phyloP scores from a whole-genome alignment of 2,113 vertebrate genomes.

The Phylloscopus trochiloides region DNA sequence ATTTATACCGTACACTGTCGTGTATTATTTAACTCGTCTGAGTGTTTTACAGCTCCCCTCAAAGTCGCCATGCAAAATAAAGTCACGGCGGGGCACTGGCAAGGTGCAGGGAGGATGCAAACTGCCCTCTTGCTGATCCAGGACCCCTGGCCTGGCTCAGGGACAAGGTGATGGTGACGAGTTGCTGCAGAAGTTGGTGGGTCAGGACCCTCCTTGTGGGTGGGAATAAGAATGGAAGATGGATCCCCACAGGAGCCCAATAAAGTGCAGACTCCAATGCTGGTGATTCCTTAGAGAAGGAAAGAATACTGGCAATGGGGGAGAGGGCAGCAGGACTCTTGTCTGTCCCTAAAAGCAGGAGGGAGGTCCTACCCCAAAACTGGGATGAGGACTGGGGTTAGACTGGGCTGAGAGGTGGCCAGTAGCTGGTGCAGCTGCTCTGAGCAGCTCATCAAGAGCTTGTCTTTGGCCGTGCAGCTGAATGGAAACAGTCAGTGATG shows the following conservation, averaged over 20 bases:
- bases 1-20: conserved; percentile 59
- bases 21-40: conserved; percentile 56
- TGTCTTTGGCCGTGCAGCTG: not conserved
- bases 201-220: not conserved
- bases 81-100: not conserved
- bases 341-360: not conserved
- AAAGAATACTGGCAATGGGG: fast-evolving
- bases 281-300: not conserved
- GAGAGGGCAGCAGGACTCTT: not conserved
- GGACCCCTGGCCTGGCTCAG: not conserved
- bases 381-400: not conserved
- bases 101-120: not conserved
- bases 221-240: not conserved
- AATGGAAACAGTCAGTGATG: conserved; percentile 16
- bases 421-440: not conserved
- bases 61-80: conserved; percentile 27
- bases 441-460: not conserved
- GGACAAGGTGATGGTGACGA: not conserved
- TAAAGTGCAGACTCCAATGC: fast-evolving
- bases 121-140: not conserved
- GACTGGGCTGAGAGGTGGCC: not conserved
- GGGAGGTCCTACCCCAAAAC: not conserved
- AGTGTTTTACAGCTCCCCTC: conserved; percentile 50
- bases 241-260: not conserved
- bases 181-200: not conserved